Percentiles rank a stretch among this genome's conserved stretches.
These are phyloP conservation scores for Chironex yamaguchii DNA, from an alignment of 30 jellyfish, hydroid and myxozoan species.

Conservation along the genomic window DNA sequence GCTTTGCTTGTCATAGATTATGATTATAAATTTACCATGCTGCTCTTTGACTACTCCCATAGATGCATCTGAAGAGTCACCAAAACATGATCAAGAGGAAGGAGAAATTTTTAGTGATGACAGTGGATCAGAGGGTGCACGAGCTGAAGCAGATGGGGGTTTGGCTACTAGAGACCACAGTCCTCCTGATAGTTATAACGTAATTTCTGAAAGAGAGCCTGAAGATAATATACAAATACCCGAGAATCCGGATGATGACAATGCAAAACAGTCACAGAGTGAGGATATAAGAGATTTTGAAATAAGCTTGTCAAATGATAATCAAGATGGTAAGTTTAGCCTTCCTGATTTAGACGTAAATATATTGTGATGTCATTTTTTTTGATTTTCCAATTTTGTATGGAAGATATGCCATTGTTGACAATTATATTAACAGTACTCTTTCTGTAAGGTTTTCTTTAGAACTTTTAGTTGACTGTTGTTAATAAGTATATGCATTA, in stretches of 20 bases:
- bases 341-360: too few relatives aligned
- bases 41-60: too few relatives aligned
- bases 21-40: too few relatives aligned
- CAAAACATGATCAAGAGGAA: not conserved
- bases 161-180: not conserved
- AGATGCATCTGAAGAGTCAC: not conserved
- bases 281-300: not conserved
- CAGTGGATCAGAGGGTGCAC: not conserved
- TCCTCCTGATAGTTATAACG: not conserved
- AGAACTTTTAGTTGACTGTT: too few relatives aligned
- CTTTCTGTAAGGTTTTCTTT: too few relatives aligned
- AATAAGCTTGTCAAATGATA: not conserved
- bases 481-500: too few relatives aligned
- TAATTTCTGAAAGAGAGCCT: not conserved
- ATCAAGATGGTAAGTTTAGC: not conserved
- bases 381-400: too few relatives aligned
- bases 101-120: not conserved
- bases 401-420: too few relatives aligned
- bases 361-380: too few relatives aligned
- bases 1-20: too few relatives aligned
- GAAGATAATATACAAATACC: not conserved
- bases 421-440: too few relatives aligned
- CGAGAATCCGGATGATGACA: not conserved
- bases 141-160: not conserved
- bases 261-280: not conserved